These are phyloP conservation scores for Busseola fusca DNA, from an alignment of 2,888 invertebrate species.

Conservation along the genomic window DNA sequence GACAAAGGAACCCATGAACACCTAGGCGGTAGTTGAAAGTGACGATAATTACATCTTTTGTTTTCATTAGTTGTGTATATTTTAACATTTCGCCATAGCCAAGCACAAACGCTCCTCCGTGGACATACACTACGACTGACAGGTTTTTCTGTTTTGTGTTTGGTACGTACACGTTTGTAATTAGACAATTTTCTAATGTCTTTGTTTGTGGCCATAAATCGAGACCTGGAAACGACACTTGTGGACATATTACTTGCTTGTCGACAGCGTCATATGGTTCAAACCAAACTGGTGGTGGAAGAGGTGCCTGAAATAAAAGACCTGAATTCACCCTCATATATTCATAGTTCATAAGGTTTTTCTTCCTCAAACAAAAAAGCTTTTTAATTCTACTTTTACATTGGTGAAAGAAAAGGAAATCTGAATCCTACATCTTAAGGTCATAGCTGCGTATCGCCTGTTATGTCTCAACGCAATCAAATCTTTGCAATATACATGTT, in stretches of 20 bases:
- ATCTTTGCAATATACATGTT: background rate
- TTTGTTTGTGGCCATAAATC: background rate
- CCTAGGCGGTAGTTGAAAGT: slow-evolving; percentile 30
- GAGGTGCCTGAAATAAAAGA: slow-evolving; percentile 64
- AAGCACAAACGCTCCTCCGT: slow-evolving; percentile 21
- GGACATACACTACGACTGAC: slow-evolving; percentile 25
- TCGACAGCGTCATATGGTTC: slow-evolving; percentile 60
- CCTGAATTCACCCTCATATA: background rate
- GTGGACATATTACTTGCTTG: slow-evolving; percentile 63
- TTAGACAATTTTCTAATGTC: slow-evolving; percentile 21
- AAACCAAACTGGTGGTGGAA: slow-evolving; percentile 67
- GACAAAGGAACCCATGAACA: slow-evolving; percentile 31
- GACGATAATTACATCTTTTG: slow-evolving; percentile 63
- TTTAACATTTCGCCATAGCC: slow-evolving; percentile 12
- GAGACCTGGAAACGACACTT: slow-evolving; percentile 23
- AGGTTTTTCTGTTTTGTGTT: slow-evolving; percentile 23
- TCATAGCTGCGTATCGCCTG: background rate
- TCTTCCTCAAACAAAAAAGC: background rate
- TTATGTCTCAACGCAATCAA: background rate
- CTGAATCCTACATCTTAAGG: background rate
- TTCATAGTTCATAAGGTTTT: background rate
- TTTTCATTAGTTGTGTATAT: slow-evolving; percentile 26
- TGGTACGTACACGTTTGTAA: slow-evolving; percentile 36
- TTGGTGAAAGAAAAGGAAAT: background rate
- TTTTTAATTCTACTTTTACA: background rate